Evolutionary conservation across 1,140 invertebrate genomes (phyloP), one percentile per base, ranked within the genome.

Genomic region (Megathymus violae): DNA sequence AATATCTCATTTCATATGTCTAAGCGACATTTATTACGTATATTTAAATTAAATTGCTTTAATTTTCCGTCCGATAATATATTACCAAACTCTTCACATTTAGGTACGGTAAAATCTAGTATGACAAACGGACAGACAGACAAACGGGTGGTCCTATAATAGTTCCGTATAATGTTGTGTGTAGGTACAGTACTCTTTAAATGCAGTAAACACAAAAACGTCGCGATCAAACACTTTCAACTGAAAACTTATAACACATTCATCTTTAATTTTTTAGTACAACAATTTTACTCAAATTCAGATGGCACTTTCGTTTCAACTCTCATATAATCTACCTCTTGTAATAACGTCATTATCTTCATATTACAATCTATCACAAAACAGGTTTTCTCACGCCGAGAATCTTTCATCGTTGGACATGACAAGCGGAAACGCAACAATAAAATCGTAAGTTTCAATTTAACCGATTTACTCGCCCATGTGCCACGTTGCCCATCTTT

Each of bases 231-330:
- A 22, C 31, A 38, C 31, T 15, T 38, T 52, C 38, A 40, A 11
- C 7, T 43, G n/a, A 11, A 40, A 16, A 13, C 11, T n/a, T 25
- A 46, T 38, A 52, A 62, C 43, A 46, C 41, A 46, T 40, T 4
- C 41, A 43, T 58, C 62, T 64, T 64, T 64, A 51, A 27, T 64
- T 64, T 64, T 62, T 63, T 50, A 52, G 52, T 52, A 51, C 62
- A 41, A 38, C 62, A 59, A 64, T 62, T 44, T 62, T 62, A 34
- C 69, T 62, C 62, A 72, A 69, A 67, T 67, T 13, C 50, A 40
- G 48, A 72, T 72, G 60, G 62, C 36, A 63, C 52, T 72, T 72
- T 72, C 62, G 48, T 60, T 66, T 17, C 44, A 34, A 0, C 10
- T 50, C 50, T n/a, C n/a, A n/a, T 13, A 22, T 5, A 22, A 22